Conservation (phyloP, 2,113 vertebrate genomes). For the Nothoprocta perdicaria region DNA sequence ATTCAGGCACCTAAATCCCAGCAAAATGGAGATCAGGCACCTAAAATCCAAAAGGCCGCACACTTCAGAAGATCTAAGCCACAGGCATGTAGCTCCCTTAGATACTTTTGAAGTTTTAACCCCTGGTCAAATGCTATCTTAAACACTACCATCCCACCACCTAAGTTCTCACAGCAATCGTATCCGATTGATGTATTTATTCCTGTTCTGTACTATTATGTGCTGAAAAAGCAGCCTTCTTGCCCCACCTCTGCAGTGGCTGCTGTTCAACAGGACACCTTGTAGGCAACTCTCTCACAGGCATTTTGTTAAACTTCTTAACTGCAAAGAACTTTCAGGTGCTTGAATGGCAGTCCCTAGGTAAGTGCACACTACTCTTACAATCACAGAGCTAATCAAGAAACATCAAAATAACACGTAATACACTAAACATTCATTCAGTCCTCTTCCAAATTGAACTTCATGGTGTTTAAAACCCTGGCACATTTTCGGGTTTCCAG, state of each 20-base stretch:
- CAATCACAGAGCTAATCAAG: not conserved
- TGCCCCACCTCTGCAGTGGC: conserved; percentile 22
- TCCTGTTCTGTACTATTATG: conserved; percentile 14
- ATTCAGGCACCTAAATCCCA: conserved; percentile 48
- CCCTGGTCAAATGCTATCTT: conserved; percentile 64
- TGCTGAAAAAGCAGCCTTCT: conserved; percentile 55
- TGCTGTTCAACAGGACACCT: not conserved
- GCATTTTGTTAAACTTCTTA: not conserved
- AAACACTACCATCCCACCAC: conserved; percentile 48
- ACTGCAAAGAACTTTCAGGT: not conserved
- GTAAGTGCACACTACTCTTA: not conserved
- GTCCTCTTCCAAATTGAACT: conserved; percentile 36
- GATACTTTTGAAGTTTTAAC: conserved; percentile 45
- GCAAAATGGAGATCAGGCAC: conserved; percentile 53
- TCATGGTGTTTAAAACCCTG: conserved; percentile 67
- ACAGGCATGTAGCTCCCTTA: conserved; percentile 18
- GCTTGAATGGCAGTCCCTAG: not conserved
- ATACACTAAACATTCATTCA: conserved; percentile 21
- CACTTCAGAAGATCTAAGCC: conserved; percentile 55
- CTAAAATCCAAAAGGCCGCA: conserved; percentile 18
- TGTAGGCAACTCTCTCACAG: not conserved
- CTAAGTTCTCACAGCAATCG: conserved; percentile 49
- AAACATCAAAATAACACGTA: not conserved
- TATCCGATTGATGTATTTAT: conserved; percentile 59
- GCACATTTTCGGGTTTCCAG: conserved; percentile 62